Evolutionary conservation across 2,888 invertebrate species (phyloP).

Genomic region (Pachydiplax longipennis): DNA sequence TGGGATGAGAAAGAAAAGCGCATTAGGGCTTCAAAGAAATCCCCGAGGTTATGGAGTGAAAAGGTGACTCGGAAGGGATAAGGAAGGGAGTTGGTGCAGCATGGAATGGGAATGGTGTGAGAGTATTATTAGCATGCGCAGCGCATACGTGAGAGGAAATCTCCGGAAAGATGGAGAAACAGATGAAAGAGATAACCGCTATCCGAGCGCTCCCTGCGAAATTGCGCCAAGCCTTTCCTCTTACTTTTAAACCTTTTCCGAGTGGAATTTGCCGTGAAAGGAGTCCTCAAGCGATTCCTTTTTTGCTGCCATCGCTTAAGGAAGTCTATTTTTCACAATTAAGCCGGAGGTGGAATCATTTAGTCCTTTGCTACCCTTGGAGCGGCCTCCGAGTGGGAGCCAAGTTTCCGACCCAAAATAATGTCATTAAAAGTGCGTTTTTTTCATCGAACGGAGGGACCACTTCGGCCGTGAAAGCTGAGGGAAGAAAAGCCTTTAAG

Average conservation of each 20-base stretch:
- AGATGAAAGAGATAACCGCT: not conserved
- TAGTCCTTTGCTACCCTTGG: not conserved
- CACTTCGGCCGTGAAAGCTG: no score
- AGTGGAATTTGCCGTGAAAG: not conserved
- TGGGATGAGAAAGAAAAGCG: not conserved
- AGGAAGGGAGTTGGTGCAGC: not conserved
- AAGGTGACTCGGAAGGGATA: not conserved
- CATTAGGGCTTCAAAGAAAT: not conserved
- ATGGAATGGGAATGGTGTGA: not conserved
- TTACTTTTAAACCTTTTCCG: not conserved
- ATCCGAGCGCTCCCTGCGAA: not conserved
- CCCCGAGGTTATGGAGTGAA: not conserved
- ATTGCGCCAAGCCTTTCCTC: not conserved
- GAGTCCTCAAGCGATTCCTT: not conserved
- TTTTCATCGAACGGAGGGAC: no score
- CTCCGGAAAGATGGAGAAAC: not conserved
- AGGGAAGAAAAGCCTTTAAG: no score
- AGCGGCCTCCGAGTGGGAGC: not conserved
- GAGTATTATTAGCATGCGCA: not conserved
- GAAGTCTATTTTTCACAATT: not conserved
- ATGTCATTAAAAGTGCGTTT: no score
- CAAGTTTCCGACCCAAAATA: no score
- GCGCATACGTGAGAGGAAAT: not conserved
- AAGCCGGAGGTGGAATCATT: not conserved
- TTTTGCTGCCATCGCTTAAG: not conserved